Conservation (phyloP, 1,140 invertebrate species). For the Belonocnema kinseyi region DNA sequence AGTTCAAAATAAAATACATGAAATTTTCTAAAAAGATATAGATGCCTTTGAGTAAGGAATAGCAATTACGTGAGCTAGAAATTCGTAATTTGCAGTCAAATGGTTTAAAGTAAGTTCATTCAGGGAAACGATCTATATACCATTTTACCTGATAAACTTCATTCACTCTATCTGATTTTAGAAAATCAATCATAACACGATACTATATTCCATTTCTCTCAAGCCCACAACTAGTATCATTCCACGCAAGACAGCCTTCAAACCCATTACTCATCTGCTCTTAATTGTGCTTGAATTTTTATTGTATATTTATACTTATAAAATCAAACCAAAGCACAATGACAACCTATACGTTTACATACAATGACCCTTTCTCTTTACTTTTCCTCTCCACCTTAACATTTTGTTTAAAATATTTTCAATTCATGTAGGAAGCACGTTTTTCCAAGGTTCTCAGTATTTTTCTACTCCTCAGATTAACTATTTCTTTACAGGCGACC, state of each 20-base stretch:
- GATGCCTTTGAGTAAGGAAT: too few relatives aligned
- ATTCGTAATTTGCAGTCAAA: not conserved
- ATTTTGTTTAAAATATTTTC: too few relatives aligned
- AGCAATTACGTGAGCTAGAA: not conserved
- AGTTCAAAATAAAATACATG: too few relatives aligned
- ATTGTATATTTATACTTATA: not conserved
- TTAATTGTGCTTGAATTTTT: conserved; percentile 4
- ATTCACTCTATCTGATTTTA: conserved; percentile 19
- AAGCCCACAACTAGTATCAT: conserved; percentile 1
- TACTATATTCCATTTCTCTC: not conserved
- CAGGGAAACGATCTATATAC: not conserved
- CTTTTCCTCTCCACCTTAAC: too few relatives aligned
- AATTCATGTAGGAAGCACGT: too few relatives aligned
- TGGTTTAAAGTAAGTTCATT: not conserved
- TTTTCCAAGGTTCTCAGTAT: too few relatives aligned
- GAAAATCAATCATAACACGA: conserved; percentile 17
- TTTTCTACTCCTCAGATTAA: too few relatives aligned
- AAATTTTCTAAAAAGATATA: too few relatives aligned
- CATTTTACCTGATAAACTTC: not conserved
- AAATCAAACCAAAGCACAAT: conserved; percentile 1
- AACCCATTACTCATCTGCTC: not conserved
- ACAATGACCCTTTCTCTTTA: too few relatives aligned
- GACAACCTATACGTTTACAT: not conserved
- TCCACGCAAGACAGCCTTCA: conserved; percentile 8
- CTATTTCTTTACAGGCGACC: too few relatives aligned